Conservation (phyloP, 1,140 invertebrate genomes). For the Lamellibrachia luymesi region DNA sequence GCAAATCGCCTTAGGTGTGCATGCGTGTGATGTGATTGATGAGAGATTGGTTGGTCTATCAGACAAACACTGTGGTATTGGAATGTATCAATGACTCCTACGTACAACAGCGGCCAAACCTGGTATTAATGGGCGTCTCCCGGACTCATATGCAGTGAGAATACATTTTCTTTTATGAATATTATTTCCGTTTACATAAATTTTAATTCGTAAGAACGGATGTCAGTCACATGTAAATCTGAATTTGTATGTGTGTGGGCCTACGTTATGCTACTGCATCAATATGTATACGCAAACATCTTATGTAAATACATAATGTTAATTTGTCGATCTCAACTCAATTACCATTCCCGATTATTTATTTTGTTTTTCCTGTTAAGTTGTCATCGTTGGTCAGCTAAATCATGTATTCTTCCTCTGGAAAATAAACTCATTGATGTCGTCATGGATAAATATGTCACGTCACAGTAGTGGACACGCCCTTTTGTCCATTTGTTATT, state of each 20-base stretch:
- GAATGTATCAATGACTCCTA: neutral
- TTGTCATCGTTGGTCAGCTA: too few relatives aligned
- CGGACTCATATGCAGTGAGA: neutral
- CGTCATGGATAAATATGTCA: too few relatives aligned
- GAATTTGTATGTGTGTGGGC: neutral
- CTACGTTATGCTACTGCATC: neutral
- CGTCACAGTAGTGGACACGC: too few relatives aligned
- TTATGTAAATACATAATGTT: too few relatives aligned
- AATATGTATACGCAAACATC: neutral
- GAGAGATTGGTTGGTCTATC: neutral
- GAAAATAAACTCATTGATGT: too few relatives aligned
- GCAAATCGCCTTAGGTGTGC: neutral
- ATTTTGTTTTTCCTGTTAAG: too few relatives aligned
- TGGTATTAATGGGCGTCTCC: neutral
- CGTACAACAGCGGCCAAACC: neutral
- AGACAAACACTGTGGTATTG: neutral
- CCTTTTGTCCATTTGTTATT: too few relatives aligned
- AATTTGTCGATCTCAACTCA: too few relatives aligned
- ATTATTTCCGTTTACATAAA: neutral
- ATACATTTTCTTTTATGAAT: neutral
- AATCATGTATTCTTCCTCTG: too few relatives aligned
- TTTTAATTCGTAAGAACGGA: too few relatives aligned
- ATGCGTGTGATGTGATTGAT: neutral
- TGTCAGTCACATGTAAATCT: neutral
- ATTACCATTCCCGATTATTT: too few relatives aligned